A percentile compares a stretch with the other conserved stretches of the same genome.
These are phyloP conservation scores for Pelosia muscerda DNA, from an alignment of 2,888 invertebrate species.

Conservation along the genomic window DNA sequence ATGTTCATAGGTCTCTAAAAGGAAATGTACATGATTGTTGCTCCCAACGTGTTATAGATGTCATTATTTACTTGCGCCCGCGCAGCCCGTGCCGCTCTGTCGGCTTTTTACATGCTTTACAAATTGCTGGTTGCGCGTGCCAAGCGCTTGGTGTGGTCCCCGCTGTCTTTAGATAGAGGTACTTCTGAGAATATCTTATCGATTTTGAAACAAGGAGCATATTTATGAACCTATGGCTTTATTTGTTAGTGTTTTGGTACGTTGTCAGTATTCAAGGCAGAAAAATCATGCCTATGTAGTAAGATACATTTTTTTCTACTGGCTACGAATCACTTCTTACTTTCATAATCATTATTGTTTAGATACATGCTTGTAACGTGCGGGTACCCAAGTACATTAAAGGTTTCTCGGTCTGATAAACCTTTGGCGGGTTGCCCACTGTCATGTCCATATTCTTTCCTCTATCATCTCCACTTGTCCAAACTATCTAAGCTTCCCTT, in stretches of 20 bases:
- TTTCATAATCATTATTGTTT: background rate
- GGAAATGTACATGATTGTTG: slow-evolving; percentile 77
- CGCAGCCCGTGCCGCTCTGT: slow-evolving; percentile 23
- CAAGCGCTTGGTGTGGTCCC: slow-evolving; percentile 25
- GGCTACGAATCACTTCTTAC: background rate
- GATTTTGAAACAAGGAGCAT: background rate
- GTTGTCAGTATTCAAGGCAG: background rate
- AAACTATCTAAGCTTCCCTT: background rate
- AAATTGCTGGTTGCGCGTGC: slow-evolving; percentile 45
- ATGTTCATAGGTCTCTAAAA: slow-evolving; percentile 75
- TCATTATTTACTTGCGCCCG: slow-evolving; percentile 71
- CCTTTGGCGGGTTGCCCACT: background rate
- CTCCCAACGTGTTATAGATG: slow-evolving; percentile 74
- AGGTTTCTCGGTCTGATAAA: background rate
- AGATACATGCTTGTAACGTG: too few species aligned
- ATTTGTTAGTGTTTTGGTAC: background rate
- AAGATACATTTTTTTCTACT: too few species aligned
- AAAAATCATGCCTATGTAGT: background rate
- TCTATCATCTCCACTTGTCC: background rate
- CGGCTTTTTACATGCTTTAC: slow-evolving; percentile 51
- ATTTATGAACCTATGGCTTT: background rate
- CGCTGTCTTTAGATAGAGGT: slow-evolving; percentile 18
- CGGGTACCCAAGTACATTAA: too few species aligned
- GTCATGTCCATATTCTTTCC: background rate
- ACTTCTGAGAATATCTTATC: background rate